Base-by-base conservation (phyloP, 1,140 invertebrate genomes). In the Vanessa atalanta region DNA sequence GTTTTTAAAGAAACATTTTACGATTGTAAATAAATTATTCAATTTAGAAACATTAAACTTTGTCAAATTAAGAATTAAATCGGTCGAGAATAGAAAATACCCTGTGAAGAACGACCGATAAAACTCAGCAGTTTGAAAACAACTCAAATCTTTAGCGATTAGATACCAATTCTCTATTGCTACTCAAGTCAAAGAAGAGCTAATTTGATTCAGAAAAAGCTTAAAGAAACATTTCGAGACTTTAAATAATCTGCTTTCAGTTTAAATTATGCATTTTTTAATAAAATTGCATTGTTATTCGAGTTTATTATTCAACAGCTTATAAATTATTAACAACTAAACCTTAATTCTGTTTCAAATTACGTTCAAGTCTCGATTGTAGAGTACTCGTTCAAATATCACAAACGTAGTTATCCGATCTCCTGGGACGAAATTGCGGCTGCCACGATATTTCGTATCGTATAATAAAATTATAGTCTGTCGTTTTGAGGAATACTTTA, bases 361-460 rank as follows among this genome's bases (percentile, higher is more conserved):
- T 66, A 31, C 20, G 8, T 37, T 47, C 47, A 66, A 66, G 48
- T 51, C 65, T 48, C 48, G 65, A 14, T 37, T 37, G 65, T 20
- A 31, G 63, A 65, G 31, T 68, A 68, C 66, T 43, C 37, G 31
- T 68, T 55, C 53, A 69, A 60, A 69, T 55, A 69, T 69, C 37
- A 60, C 67, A 69, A 69, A 57, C 16, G 67, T 69, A 20, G 50
- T 55, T 53, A 23, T 69, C 53, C 3, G 31, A 47, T 69, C 53
- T 60, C 67, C 20, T n/a, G 67, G 20, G 67, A 31, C 65, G 55
- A 31, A 55, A 68, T 68, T 53, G 55, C 55, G 67, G 66, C 53
- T 57, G 67, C 37, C 48, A 55, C n/a, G 16, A 61, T 61, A 26
- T 61, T 61, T 61, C 57, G 57, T 16, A 57, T 26, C 13, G 13